Base-by-base conservation (phyloP, 1,140 invertebrate species). In the Zophobas atratus region DNA sequence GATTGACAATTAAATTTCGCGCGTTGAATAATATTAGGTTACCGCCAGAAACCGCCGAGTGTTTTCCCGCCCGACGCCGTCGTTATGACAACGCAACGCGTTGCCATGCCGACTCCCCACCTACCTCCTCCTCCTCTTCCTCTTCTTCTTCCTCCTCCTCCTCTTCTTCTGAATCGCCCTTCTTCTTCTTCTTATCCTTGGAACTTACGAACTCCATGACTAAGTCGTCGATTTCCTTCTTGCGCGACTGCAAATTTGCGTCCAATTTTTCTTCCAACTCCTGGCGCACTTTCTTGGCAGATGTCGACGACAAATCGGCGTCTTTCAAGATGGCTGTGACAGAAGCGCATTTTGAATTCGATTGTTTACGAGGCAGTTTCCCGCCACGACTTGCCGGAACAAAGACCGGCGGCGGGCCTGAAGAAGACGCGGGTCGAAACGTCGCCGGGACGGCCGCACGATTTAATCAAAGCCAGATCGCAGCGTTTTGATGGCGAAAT, bases 261-360 rank as follows among this genome's bases (percentile, higher is more conserved):
- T 92, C 93, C 6, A 97, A 88, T 84, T 94, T 94, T 77, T 94
- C 91, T 86, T 98, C 95, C 75, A 98, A 88, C 84, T 95, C 92
- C 86, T 94, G 92, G 38, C 96, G 92, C n/a, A 98, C 95, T 87
- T 96, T 96, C 83, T 97, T 98, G 0, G 95, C 93, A 6, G 96
- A 96, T 81, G 94, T 94, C 43, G 92, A 92, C 3, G 92, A 91
- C 5, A 97, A 88, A 85, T 97, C 94, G 2, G 96, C 95, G 88
- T 93, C 93, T 88, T 97, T 95, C 1, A 98, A 89, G 81, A 97
- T 96, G 71, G 92, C 95, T 97, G 70, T 35, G 46, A 43, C n/a
- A 72, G 2, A 36, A 34, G 8, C 20, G 38, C 2, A 32, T 67
- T 67, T 67, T 43, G 20, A 67, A 67, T 67, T 67, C 41, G 39